Conservation (phyloP, 2,797 vertebrate genomes). For the Avahi laniger region DNA sequence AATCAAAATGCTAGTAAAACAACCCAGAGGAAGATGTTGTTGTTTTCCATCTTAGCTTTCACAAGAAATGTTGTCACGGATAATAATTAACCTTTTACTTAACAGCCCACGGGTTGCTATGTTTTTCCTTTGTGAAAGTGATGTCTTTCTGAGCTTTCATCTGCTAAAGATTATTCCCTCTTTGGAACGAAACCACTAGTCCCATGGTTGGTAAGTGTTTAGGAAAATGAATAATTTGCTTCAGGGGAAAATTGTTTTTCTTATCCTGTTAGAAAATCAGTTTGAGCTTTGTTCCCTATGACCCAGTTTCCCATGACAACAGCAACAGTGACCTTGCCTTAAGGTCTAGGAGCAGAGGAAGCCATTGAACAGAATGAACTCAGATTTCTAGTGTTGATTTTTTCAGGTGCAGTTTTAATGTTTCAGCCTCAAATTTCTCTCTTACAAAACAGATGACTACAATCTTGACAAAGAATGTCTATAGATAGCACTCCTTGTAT, state of each 20-base stretch:
- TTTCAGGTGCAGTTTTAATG: conserved; percentile 37
- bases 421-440: conserved; percentile 5
- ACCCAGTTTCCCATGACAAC: background rate
- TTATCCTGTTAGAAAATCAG: conserved; percentile 6
- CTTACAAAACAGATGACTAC: conserved; percentile 10
- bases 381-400: background rate
- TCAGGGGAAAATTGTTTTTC: background rate
- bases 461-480: background rate
- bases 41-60: background rate
- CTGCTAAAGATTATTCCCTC: background rate
- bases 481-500: background rate
- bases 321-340: background rate
- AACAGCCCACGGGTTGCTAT: background rate
- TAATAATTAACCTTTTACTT: conserved; percentile 13
- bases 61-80: background rate
- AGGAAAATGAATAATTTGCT: conserved; percentile 44
- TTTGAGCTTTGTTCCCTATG: conserved; percentile 7
- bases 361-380: background rate
- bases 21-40: background rate
- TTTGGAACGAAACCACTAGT: background rate
- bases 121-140: background rate
- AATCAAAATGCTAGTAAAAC: background rate
- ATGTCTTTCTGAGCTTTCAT: background rate
- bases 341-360: background rate
- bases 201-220: background rate